A percentile compares a stretch with the other conserved stretches of the same genome.
Evolutionary conservation across 1,140 invertebrate species (phyloP).

Genomic region (Temnothorax longispinosus): DNA sequence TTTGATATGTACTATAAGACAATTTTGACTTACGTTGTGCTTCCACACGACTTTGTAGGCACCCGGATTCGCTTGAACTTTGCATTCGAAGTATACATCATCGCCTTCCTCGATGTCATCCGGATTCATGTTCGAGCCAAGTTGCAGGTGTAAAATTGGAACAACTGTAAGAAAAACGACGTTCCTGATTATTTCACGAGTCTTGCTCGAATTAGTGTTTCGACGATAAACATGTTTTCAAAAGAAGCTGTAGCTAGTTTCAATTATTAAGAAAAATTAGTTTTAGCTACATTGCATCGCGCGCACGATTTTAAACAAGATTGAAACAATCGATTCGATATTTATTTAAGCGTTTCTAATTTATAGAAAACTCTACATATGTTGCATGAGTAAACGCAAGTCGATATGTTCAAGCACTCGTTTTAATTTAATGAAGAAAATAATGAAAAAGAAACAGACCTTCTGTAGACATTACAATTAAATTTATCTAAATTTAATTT

Average conservation of each 20-base stretch:
- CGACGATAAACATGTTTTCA: background rate
- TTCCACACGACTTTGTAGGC: slow-evolving; percentile 96
- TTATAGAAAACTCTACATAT: background rate
- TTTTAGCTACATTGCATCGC: background rate
- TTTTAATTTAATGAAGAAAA: slow-evolving; percentile 2
- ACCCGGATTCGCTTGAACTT: slow-evolving; percentile 93
- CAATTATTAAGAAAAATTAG: background rate
- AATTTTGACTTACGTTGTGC: slow-evolving; percentile 92
- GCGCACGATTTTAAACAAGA: too few species aligned
- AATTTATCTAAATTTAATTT: background rate
- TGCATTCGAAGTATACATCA: slow-evolving; percentile 96
- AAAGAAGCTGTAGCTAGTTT: background rate
- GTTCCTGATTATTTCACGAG: background rate
- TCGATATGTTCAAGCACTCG: background rate
- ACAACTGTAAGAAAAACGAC: slow-evolving; percentile 87
- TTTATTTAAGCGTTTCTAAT: background rate
- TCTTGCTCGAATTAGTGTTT: background rate
- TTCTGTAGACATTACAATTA: background rate
- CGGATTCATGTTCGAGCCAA: slow-evolving; percentile 94
- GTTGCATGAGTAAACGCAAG: background rate
- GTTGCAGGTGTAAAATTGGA: slow-evolving; percentile 90
- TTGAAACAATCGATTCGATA: background rate
- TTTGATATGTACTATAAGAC: background rate
- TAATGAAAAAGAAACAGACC: background rate
- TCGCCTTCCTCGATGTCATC: slow-evolving; percentile 95